Evolutionary conservation across 1,140 invertebrate species (phyloP).

Genomic region (Parasteatoda tepidariorum): DNA sequence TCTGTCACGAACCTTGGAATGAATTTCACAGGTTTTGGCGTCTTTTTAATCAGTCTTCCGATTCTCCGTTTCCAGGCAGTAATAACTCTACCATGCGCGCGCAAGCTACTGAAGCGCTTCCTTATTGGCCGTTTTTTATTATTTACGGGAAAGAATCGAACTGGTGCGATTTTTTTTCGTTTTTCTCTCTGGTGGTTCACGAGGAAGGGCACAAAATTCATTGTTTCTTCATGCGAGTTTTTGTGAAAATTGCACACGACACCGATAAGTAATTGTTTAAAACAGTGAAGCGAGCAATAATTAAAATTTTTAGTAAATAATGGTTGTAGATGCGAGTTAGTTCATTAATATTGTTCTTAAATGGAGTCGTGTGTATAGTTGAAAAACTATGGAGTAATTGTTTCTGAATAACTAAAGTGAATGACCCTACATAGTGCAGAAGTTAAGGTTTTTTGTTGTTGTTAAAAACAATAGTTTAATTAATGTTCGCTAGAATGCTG

Average conservation of each 20-base stretch:
- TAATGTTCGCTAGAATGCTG: too few species aligned
- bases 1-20: conserved; percentile 1
- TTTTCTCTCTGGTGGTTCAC: background rate
- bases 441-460: too few species aligned
- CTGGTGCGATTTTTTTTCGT: background rate
- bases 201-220: background rate
- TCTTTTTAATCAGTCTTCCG: background rate
- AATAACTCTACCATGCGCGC: background rate
- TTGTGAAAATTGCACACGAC: conserved; percentile 2
- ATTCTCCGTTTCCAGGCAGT: background rate
- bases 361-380: background rate
- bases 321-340: background rate
- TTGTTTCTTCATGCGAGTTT: background rate
- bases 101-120: background rate
- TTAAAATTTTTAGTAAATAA: conserved; percentile 13
- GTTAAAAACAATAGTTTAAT: too few species aligned
- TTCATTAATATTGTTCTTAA: background rate
- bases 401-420: background rate
- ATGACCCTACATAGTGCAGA: too few species aligned
- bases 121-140: background rate
- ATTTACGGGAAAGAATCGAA: background rate
- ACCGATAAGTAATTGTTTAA: background rate
- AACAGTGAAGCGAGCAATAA: background rate
- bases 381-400: background rate
- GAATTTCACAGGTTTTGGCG: background rate